phyloP scores from a whole-genome alignment of 2,888 invertebrate genomes.

The Morinoia aosen region DNA sequence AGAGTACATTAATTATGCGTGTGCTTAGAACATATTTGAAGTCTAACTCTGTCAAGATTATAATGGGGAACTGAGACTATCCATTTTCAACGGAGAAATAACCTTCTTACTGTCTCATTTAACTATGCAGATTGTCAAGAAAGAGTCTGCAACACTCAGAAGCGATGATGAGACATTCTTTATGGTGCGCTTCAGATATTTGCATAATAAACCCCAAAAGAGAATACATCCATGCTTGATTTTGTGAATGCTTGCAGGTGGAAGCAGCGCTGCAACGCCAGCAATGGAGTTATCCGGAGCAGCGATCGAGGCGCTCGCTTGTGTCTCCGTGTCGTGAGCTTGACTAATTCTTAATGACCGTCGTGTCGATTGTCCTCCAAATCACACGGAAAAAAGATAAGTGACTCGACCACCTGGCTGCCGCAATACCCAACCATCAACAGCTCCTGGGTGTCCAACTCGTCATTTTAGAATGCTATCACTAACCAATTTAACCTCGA shows the following conservation, averaged over 20 bases:
- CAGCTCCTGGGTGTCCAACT: conserved; percentile 16
- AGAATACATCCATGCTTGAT: background rate
- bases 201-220: too few relatives aligned
- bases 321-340: conserved; percentile 28
- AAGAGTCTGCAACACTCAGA: too few relatives aligned
- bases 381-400: conserved; percentile 8
- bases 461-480: conserved; percentile 14
- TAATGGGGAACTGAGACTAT: background rate
- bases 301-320: background rate
- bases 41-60: background rate
- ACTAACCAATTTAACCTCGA: conserved; percentile 13
- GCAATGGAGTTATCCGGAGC: background rate
- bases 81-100: background rate
- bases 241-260: background rate
- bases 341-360: conserved; percentile 43
- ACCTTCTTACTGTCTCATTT: background rate
- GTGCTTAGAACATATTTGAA: background rate
- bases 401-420: conserved; percentile 25
- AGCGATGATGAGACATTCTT: too few relatives aligned
- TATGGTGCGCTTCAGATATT: too few relatives aligned
- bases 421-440: conserved; percentile 9
- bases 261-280: background rate
- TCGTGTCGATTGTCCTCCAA: conserved; percentile 36
- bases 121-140: too few relatives aligned
- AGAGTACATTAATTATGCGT: background rate